phyloP scores from a whole-genome alignment of 2,113 vertebrate species.

The Rattus rattus region DNA sequence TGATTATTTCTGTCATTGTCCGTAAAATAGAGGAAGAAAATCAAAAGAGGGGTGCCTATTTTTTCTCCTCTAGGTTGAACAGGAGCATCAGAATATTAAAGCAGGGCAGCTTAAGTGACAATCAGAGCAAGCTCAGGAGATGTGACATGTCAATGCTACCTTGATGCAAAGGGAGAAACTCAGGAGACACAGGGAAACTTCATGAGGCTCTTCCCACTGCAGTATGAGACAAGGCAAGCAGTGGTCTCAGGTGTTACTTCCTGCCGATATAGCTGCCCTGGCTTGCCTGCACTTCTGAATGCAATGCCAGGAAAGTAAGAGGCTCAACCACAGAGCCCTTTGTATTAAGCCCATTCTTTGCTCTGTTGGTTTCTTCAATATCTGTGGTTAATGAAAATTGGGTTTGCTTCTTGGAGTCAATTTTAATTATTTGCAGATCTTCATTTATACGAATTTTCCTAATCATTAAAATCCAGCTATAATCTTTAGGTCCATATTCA shows the following conservation, averaged over 20 bases:
- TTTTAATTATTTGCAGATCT: neutral
- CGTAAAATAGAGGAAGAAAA: neutral
- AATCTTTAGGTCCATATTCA: neutral
- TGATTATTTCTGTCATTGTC: neutral
- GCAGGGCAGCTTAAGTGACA: neutral
- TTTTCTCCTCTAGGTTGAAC: neutral
- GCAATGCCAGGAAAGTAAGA: accelerated
- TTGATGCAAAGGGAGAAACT: neutral
- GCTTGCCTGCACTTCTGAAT: too few species aligned
- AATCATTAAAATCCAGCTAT: neutral
- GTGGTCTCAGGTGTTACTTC: neutral
- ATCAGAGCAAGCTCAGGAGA: neutral
- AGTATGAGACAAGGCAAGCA: neutral
- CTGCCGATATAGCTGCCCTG: neutral
- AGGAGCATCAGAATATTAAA: neutral
- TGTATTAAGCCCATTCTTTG: neutral
- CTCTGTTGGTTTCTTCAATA: neutral
- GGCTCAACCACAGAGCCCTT: neutral
- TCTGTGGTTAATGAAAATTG: neutral
- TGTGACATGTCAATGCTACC: accelerated
- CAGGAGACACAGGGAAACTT: neutral
- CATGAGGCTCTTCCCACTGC: too few species aligned
- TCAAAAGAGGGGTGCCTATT: neutral
- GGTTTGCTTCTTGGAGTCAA: neutral
- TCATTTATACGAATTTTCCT: neutral